Conservation (phyloP, 2,113 vertebrate species). For the Prunella himalayana region DNA sequence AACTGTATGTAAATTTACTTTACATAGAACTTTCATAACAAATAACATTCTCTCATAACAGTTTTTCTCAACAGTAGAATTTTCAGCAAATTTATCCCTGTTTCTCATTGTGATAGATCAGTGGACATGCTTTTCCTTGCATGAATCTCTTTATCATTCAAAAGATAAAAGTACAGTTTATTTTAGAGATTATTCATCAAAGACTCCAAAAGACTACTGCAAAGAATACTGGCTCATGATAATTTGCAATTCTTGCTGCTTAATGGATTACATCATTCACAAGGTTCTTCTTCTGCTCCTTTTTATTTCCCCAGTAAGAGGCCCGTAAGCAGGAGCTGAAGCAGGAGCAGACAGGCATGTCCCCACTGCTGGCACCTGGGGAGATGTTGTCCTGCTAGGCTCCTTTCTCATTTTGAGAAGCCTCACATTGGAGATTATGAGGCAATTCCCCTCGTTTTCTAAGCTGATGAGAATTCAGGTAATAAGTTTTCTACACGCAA, state of each 20-base stretch:
- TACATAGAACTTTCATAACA: background rate
- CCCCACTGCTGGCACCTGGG: background rate
- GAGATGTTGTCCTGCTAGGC: background rate
- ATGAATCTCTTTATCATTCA: background rate
- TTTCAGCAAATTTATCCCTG: background rate
- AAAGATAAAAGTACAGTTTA: background rate
- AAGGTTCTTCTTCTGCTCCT: background rate
- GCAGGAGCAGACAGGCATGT: background rate
- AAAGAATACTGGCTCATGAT: background rate
- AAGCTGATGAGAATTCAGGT: background rate
- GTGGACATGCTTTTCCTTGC: background rate
- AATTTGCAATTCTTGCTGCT: constrained; percentile 1
- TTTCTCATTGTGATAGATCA: background rate
- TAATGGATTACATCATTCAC: background rate
- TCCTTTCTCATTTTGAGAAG: background rate
- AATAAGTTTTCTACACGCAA: background rate
- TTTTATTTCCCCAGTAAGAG: background rate
- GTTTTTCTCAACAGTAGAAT: background rate
- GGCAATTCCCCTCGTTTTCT: background rate
- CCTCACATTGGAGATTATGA: background rate
- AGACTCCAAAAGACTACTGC: background rate
- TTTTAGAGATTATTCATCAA: background rate
- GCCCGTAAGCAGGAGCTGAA: background rate
- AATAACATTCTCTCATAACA: background rate
- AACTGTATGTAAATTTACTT: background rate